Evolutionary conservation across 2,113 vertebrate species (phyloP).

Genomic region (Phrynosoma platyrhinos): DNA sequence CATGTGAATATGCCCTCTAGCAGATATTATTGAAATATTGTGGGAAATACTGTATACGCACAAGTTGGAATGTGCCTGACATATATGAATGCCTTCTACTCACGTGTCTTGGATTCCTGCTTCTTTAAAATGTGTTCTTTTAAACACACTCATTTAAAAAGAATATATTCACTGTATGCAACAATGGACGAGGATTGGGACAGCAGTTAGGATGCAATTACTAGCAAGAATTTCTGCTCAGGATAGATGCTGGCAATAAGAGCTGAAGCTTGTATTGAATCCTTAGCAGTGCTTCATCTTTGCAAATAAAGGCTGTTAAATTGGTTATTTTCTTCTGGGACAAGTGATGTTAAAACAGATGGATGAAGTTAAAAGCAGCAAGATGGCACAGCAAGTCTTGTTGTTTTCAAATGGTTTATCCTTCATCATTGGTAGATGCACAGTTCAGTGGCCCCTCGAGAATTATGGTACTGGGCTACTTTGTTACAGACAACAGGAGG

Average conservation of each 20-base stretch:
- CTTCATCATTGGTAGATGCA: slow-evolving; percentile 16
- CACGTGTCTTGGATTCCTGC: neutral
- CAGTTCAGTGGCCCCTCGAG: neutral
- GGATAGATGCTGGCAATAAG: neutral
- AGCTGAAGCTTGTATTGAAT: neutral
- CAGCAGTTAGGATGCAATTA: neutral
- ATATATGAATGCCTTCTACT: too few species aligned
- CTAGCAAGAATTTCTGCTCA: neutral
- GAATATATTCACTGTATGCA: neutral
- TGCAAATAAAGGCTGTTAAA: neutral
- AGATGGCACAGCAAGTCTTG: neutral
- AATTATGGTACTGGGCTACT: slow-evolving; percentile 72
- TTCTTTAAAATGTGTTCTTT: slow-evolving; percentile 15
- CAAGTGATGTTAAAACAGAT: slow-evolving; percentile 26
- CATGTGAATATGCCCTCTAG: too few species aligned
- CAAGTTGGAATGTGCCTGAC: neutral
- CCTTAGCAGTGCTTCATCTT: neutral
- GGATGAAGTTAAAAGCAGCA: slow-evolving; percentile 3
- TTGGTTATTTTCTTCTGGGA: neutral
- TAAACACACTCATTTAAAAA: neutral
- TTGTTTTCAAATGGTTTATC: slow-evolving; percentile 36
- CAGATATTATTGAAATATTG: neutral
- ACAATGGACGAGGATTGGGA: slow-evolving; percentile 1
- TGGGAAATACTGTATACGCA: neutral
- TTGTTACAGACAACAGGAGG: slow-evolving; percentile 88